phyloP scores from a whole-genome alignment of 1,140 invertebrate genomes.

The Philopotamus ludificatus region DNA sequence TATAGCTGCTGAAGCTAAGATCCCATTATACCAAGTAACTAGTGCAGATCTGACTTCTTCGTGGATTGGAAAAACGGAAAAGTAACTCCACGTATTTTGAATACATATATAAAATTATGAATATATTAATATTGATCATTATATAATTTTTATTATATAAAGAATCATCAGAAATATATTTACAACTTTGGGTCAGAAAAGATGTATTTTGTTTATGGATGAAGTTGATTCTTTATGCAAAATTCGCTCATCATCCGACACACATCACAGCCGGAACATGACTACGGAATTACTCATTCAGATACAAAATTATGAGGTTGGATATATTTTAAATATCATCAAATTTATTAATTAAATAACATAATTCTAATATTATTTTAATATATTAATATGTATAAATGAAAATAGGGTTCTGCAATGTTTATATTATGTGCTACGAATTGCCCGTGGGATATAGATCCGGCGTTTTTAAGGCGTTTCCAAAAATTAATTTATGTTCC shows the following conservation, averaged over 20 bases:
- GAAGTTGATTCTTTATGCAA: conserved; percentile 62
- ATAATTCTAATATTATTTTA: not conserved
- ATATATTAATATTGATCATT: not conserved
- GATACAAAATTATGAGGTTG: conserved; percentile 36
- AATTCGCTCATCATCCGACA: conserved; percentile 52
- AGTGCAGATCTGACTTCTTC: conserved; percentile 57
- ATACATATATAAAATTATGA: conserved; percentile 1
- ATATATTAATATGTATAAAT: not conserved
- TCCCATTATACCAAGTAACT: conserved; percentile 57
- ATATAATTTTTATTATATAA: not conserved
- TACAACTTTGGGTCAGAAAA: conserved; percentile 39
- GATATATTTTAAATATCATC: not conserved
- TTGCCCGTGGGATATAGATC: conserved; percentile 66
- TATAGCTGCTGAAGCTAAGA: conserved; percentile 55
- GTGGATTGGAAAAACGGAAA: conserved; percentile 62
- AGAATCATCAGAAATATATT: conserved; percentile 31
- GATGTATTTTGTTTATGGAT: conserved; percentile 60
- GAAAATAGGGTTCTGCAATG: conserved; percentile 36
- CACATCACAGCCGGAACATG: conserved; percentile 54
- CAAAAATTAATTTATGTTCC: conserved; percentile 61
- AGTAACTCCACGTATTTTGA: no score
- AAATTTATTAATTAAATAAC: not conserved
- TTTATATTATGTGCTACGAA: conserved; percentile 64
- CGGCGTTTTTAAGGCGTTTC: conserved; percentile 61
- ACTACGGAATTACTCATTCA: conserved; percentile 32